Base-by-base conservation (phyloP, 2,888 invertebrate genomes). In the Machimus rusticus region DNA sequence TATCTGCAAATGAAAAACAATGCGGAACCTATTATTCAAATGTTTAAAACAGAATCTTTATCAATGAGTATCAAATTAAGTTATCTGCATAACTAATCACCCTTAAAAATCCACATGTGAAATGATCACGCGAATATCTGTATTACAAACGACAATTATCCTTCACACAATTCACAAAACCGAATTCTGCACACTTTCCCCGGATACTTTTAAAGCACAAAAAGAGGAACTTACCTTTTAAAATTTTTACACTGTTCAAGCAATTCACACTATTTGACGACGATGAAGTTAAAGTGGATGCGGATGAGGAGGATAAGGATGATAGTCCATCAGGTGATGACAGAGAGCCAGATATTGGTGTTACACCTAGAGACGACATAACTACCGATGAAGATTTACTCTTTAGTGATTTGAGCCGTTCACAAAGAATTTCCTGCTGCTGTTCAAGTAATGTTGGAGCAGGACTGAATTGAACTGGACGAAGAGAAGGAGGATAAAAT, bases 361-460 rank as follows among this genome's bases (percentile, higher is more conserved):
- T 34, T 39, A 78, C 78, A 88, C 87, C 76, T 86, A 86, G 86
- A 88, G 89, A 76, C 90, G 90, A 86, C 89, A 90, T 46, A 8
- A 74, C 74, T 34, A 57, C 79, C 12, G 77, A 85, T 57, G 57
- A 77, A 55, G 86, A 66, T 81, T 87, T 82, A 66, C 79, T 86
- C 88, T 91, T 91, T 74, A 91, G 89, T 51, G 90, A 90, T 87
- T 91, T 91, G 89, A 98, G 94, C 90, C 98, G 94, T 91, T 97
- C 96, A 89, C 97, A 97, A 87, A 98, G 95, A 93, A 96, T 97
- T 93, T 98, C 98, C 89, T 98, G 95, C 91, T 97, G 97, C 84
- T 96, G 95, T 92, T 98, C 98, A 79, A 97, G 95, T 88, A 96
- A 94, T 19, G 98, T 97, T 57, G 98, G 97, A 89, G 96, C 96